Evolutionary conservation across 2,888 invertebrate species (phyloP).

Genomic region (Lepas anatifera): DNA sequence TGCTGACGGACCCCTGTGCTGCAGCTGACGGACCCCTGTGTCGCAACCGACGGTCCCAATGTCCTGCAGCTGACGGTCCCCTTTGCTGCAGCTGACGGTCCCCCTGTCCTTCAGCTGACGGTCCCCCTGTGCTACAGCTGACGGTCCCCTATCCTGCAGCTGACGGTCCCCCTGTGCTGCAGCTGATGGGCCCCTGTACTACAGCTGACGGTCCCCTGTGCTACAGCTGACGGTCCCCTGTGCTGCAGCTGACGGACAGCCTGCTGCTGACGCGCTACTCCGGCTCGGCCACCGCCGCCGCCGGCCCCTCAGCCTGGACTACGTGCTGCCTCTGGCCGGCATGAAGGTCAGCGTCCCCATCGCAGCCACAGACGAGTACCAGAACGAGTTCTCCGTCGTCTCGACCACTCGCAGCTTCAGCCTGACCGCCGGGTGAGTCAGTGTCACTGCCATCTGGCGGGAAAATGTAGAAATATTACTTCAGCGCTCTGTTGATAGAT

Average conservation of each 20-base stretch:
- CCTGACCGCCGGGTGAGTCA: slow-evolving; percentile 39
- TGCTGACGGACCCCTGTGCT: neutral
- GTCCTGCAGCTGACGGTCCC: neutral
- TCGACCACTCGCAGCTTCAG: slow-evolving; percentile 43
- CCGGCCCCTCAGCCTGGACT: slow-evolving; percentile 33
- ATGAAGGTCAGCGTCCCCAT: slow-evolving; percentile 39
- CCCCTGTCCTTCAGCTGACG: slow-evolving; percentile 24
- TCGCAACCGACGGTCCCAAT: slow-evolving; percentile 32
- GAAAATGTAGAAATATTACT: too few species aligned
- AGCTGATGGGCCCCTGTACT: too few species aligned
- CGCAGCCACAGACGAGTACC: slow-evolving; percentile 36
- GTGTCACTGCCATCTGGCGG: too few species aligned
- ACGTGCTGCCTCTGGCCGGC: slow-evolving; percentile 41
- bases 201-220: neutral
- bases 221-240: neutral
- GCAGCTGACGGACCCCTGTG: neutral
- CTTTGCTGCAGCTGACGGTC: neutral
- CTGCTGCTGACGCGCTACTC: neutral
- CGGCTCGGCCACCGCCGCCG: slow-evolving; percentile 6
- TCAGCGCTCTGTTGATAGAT: too few species aligned
- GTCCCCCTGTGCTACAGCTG: too few species aligned
- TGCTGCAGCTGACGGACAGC: slow-evolving; percentile 30
- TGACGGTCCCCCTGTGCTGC: too few species aligned
- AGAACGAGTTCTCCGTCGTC: slow-evolving; percentile 44
- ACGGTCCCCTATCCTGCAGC: too few species aligned